phyloP scores from a whole-genome alignment of 2,888 invertebrate genomes.

The Steinernema hermaphroditum region DNA sequence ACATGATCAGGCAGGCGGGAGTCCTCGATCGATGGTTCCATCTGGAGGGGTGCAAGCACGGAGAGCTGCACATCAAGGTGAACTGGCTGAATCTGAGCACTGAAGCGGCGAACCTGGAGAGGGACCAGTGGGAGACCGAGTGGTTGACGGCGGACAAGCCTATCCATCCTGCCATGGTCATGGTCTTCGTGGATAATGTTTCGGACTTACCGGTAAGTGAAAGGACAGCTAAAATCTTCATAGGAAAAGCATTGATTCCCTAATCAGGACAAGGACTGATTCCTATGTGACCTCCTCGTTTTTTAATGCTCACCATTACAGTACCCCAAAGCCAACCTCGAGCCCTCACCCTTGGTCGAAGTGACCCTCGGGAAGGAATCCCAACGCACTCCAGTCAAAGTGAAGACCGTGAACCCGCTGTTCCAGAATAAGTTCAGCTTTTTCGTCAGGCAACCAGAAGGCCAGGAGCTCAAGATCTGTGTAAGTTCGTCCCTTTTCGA shows the following conservation, averaged over 20 bases:
- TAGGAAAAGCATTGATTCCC: too few species aligned
- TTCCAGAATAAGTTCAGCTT: slow-evolving; percentile 94
- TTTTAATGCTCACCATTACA: slow-evolving; percentile 33
- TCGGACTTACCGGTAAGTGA: slow-evolving; percentile 83
- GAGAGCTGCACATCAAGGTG: slow-evolving; percentile 84
- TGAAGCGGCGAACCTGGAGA: slow-evolving; percentile 76
- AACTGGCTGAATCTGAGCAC: slow-evolving; percentile 84
- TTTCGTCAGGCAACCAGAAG: slow-evolving; percentile 86
- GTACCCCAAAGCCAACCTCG: slow-evolving; percentile 68
- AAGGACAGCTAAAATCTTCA: too few species aligned
- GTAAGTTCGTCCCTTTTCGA: slow-evolving; percentile 40
- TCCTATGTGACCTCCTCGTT: not conserved
- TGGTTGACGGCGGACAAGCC: slow-evolving; percentile 54
- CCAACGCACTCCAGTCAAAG: slow-evolving; percentile 61
- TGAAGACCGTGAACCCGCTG: slow-evolving; percentile 82
- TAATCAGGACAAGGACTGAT: too few species aligned
- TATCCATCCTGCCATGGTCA: slow-evolving; percentile 72
- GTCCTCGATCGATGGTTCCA: slow-evolving; percentile 84
- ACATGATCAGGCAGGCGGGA: slow-evolving; percentile 75
- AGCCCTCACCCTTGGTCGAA: slow-evolving; percentile 82
- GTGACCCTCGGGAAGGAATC: slow-evolving; percentile 80
- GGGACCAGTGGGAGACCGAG: slow-evolving; percentile 58
- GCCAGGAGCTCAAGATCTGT: slow-evolving; percentile 81
- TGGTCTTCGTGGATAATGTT: slow-evolving; percentile 88
- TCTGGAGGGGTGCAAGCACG: slow-evolving; percentile 90